Evolutionary conservation across 2,797 vertebrate species (phyloP).

Genomic region (Rhincodon typus): DNA sequence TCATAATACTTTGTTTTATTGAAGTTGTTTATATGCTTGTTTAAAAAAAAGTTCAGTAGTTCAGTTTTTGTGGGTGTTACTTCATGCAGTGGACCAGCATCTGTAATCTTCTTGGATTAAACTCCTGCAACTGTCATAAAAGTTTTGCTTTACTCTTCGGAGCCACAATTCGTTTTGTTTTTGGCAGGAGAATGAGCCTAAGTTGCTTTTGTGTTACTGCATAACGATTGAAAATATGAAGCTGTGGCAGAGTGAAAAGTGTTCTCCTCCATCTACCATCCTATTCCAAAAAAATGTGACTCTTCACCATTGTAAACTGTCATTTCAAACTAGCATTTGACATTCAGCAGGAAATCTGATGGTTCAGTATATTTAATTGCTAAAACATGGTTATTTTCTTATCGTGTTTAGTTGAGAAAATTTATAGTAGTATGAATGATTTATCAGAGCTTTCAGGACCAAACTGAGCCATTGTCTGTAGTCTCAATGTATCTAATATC

Average conservation of each 20-base stretch:
- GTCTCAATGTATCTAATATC: neutral
- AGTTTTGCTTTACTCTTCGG: neutral
- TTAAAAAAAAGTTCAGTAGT: neutral
- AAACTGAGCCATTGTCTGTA: neutral
- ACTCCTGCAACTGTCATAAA: neutral
- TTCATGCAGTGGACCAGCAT: neutral
- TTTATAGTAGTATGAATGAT: neutral
- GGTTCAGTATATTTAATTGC: neutral
- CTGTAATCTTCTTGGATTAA: neutral
- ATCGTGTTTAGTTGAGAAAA: neutral
- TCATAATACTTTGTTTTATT: slow-evolving; percentile 16
- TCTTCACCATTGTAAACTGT: neutral
- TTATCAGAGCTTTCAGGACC: neutral
- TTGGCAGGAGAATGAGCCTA: neutral
- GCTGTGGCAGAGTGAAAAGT: neutral
- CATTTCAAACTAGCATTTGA: neutral
- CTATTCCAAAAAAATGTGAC: neutral
- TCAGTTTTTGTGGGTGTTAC: neutral
- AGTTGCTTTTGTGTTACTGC: neutral
- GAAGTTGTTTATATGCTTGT: neutral
- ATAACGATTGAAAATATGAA: neutral
- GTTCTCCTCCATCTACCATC: neutral
- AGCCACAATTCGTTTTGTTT: neutral
- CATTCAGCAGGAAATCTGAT: neutral
- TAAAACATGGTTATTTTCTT: neutral